Evolutionary conservation across 2,113 vertebrate species (phyloP), one percentile per base, ranked within the genome.

Genomic region (Bubalus kerabau): DNA sequence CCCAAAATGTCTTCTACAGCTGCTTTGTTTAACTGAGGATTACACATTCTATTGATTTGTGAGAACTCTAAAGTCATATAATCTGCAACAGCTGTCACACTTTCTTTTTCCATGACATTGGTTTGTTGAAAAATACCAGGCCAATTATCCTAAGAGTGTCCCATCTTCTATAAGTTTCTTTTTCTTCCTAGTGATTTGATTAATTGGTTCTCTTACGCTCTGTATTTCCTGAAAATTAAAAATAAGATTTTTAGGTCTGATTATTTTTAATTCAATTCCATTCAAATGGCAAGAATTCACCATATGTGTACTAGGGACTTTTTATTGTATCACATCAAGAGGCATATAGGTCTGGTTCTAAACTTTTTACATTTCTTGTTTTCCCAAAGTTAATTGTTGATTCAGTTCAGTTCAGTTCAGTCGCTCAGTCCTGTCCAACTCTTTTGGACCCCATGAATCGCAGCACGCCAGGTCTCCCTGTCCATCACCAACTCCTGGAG

Each of bases 41-140:
- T 91, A 46, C 7, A 59, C 13, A 67, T 85, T 91, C 30, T 60
- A 80, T 52, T 96, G 94, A 93, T 86, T 93, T 94, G 24, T 96
- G 56, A 67, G 36, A 67, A 81, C 46, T 23, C 23, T 80, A 11
- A 62, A 90, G 14, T 64, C n/a, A 93, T 85, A 96, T 83, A 74
- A 97, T 88, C 26, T 80, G 57, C n/a, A 96, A 60, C 23, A 78
- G 30, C 64, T 84, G 17, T 94, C 57, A 89, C 3, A 54, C 1
- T 28, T 17, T 91, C 12, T 94, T 92, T 91, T 81, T 50, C 50
- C 32, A 46, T 85, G 82, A 87, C 59, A 90, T 9, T 87, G 64
- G 71, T 83, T 90, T 95, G 15, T 67, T 95, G 64, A 95, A 83
- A 89, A 90, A 54, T 81, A 86, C 12, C 14, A 26, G 15, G 30